Conservation (phyloP, 2,113 vertebrate species). For the Labeo rohita region DNA sequence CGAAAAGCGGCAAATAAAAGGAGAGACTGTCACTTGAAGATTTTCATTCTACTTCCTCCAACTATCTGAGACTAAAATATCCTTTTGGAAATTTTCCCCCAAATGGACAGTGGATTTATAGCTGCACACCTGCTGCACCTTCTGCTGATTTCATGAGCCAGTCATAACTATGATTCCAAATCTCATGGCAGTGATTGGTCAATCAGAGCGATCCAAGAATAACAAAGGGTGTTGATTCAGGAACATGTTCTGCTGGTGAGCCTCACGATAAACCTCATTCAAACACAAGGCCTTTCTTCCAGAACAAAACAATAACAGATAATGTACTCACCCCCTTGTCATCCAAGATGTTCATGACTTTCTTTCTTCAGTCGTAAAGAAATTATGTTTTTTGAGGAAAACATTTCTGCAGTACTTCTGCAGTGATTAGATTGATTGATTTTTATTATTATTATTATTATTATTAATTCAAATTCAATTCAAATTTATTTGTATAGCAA, state of each 20-base stretch:
- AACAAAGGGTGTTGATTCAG: background rate
- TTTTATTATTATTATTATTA: no score
- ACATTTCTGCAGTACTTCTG: no score
- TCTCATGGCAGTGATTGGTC: background rate
- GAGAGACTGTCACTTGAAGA: background rate
- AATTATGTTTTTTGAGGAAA: no score
- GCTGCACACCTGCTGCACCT: background rate
- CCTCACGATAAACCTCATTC: background rate
- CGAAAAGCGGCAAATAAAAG: background rate
- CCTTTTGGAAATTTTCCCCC: background rate
- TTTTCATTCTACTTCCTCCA: background rate
- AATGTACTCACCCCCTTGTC: no score
- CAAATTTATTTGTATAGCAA: no score
- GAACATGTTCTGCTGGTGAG: background rate
- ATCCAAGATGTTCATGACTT: no score
- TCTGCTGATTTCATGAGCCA: background rate
- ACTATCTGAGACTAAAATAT: background rate
- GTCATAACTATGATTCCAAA: background rate
- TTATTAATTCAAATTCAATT: no score
- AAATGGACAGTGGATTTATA: background rate
- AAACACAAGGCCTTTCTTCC: no score
- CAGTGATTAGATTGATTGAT: no score
- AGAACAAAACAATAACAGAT: no score
- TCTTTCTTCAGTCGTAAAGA: no score
- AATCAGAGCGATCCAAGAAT: background rate